phyloP scores from a whole-genome alignment of 92 coral and sea anemone species.

The Epizoanthus ramosus region DNA sequence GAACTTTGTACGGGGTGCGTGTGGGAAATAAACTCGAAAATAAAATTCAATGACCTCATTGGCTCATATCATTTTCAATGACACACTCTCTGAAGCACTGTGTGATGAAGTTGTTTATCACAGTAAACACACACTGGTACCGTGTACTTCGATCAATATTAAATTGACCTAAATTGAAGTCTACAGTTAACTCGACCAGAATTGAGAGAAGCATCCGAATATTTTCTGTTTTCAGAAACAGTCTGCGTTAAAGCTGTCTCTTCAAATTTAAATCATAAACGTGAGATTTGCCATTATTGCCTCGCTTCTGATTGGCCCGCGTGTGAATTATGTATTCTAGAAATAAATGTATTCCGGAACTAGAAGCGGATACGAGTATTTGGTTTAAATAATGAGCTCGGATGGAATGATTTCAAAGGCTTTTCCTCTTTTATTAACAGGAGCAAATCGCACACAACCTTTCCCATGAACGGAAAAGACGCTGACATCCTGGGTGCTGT shows the following conservation, averaged over 20 bases:
- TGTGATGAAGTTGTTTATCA: too few relatives aligned
- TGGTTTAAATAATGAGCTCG: conserved; percentile 66
- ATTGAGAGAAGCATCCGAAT: not conserved
- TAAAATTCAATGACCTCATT: too few relatives aligned
- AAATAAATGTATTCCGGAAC: conserved; percentile 92
- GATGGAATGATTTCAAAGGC: conserved; percentile 68
- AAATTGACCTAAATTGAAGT: too few relatives aligned
- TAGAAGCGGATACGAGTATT: conserved; percentile 90
- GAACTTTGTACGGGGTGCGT: not conserved
- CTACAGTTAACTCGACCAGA: too few relatives aligned
- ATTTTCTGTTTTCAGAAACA: conserved; percentile 14
- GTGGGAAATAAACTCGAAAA: too few relatives aligned
- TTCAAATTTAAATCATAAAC: conserved; percentile 71
- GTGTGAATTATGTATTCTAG: conserved; percentile 68
- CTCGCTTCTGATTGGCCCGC: conserved; percentile 63
- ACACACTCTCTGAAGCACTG: too few relatives aligned
- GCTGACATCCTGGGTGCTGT: conserved; percentile 22
- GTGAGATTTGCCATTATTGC: conserved; percentile 71
- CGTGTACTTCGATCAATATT: too few relatives aligned
- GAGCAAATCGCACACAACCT: conserved; percentile 10
- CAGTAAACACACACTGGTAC: too few relatives aligned
- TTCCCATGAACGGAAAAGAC: conserved; percentile 45
- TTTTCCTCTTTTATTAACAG: conserved; percentile 44
- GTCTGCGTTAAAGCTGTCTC: conserved; percentile 40
- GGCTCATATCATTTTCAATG: too few relatives aligned